phyloP scores from a whole-genome alignment of 1,140 invertebrate genomes.

The Triops longicaudatus region DNA sequence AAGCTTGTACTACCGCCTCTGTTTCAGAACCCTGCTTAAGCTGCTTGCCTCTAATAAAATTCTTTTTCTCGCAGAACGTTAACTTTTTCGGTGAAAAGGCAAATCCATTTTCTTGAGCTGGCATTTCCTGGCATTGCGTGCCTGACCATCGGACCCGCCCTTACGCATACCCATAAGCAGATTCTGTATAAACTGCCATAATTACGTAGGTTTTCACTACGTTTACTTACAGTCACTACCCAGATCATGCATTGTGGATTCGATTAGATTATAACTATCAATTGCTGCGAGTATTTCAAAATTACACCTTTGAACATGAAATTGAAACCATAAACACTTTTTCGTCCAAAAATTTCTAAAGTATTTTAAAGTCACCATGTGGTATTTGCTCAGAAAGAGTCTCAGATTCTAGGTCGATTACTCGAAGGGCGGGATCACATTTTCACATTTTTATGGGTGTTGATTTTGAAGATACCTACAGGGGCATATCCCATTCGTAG shows the following conservation, averaged over 20 bases:
- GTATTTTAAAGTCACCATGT: too few relatives aligned
- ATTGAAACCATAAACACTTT: too few relatives aligned
- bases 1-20: not conserved
- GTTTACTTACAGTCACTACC: too few relatives aligned
- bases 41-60: not conserved
- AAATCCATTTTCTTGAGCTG: not conserved
- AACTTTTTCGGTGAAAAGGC: not conserved
- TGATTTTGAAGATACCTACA: not conserved
- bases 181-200: not conserved
- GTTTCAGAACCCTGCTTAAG: not conserved
- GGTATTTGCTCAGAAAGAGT: too few relatives aligned
- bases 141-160: not conserved
- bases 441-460: not conserved
- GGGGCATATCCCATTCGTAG: not conserved
- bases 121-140: not conserved
- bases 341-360: too few relatives aligned
- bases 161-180: not conserved
- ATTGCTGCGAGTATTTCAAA: too few relatives aligned
- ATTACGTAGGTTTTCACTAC: too few relatives aligned
- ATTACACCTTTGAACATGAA: too few relatives aligned
- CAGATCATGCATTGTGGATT: too few relatives aligned
- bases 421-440: not conserved
- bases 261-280: too few relatives aligned
- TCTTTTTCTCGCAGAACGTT: not conserved
- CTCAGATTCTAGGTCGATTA: not conserved